Evolutionary conservation across 2,888 invertebrate species (phyloP), one percentile per base, ranked within the genome.

Genomic region (Phytoseiulus persimilis): DNA sequence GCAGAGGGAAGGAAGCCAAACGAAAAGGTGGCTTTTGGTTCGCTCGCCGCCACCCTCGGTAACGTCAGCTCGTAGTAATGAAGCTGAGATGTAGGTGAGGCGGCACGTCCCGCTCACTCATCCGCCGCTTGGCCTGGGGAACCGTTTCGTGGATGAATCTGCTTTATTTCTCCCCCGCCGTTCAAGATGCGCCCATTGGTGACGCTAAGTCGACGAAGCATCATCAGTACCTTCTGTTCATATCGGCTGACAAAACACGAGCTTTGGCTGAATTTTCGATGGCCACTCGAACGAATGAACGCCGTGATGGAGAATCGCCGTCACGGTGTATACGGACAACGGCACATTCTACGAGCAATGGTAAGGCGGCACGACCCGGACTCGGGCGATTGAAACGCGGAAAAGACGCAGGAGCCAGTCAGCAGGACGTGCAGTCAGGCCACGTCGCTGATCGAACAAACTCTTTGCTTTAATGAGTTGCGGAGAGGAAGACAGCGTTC

Each of bases 401-500:
- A n/a, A n/a, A n/a, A n/a, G 9, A 39, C 39, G 9, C 39, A 39
- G 28, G 18, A 23, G 18, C 18, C 65, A 65, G 65, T 65, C 65
- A 65, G 65, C 65, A 65, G 18, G 65, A 65, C 65, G 28, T 14
- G 65, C 65, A 65, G 65, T 3, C 65, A 65, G 18, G 65, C 18
- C 28, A 18, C 65, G 11, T 14, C 65, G 65, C 65, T n/a, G n/a
- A 28, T 28, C 23, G n/a, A n/a, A n/a, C 65, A 65, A 65, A 65
- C 65, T 65, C 65, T 65, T 65, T 65, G 65, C 65, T 65, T 65
- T 65, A 65, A 65, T 65, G 65, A 65, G 65, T 65, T 65, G 65
- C 65, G 65, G 28, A 23, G 18, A 28, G 23, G 65, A 65, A 65
- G 65, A 65, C 65, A 65, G 18, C 65, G 65, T 28, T 65, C 11